Percentiles rank a stretch among this genome's conserved stretches.
Conservation (phyloP, 2,888 invertebrate genomes). For the Eledone cirrhosa region DNA sequence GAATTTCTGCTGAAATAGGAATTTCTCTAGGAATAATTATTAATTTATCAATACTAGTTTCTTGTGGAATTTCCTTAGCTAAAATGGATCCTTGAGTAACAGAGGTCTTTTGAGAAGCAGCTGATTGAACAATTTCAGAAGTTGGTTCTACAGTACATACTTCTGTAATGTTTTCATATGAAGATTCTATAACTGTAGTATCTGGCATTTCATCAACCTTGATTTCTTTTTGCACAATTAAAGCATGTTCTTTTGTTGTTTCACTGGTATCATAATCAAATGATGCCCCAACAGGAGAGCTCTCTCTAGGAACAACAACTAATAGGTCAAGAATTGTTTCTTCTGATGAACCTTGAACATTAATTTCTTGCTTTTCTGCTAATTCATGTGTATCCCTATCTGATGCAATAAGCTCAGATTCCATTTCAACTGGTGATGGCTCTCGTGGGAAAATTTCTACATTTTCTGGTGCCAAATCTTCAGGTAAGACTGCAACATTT, state of each 20-base stretch:
- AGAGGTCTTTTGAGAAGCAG: background rate
- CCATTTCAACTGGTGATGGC: background rate
- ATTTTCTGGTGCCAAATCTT: background rate
- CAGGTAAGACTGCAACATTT: background rate
- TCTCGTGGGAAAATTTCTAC: background rate
- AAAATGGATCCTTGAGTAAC: slow-evolving; percentile 19
- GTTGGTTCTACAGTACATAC: background rate
- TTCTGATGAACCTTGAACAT: background rate
- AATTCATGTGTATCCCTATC: background rate
- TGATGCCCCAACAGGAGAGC: background rate
- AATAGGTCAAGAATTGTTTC: slow-evolving; percentile 10
- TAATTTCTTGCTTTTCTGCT: background rate
- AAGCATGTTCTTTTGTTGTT: background rate
- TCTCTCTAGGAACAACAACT: slow-evolving; percentile 20
- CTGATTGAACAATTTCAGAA: background rate
- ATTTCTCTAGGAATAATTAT: slow-evolving; percentile 23
- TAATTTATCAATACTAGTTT: slow-evolving; percentile 11
- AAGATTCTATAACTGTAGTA: background rate
- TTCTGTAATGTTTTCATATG: background rate
- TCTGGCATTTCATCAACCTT: slow-evolving; percentile 10
- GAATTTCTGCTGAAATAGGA: slow-evolving; percentile 3
- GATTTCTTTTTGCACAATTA: slow-evolving; percentile 2
- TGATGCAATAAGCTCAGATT: background rate
- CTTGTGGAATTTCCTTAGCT: slow-evolving; percentile 12
- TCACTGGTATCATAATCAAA: background rate